Conservation (phyloP, 2,888 invertebrate genomes). For the Hypomecis atomaria region DNA sequence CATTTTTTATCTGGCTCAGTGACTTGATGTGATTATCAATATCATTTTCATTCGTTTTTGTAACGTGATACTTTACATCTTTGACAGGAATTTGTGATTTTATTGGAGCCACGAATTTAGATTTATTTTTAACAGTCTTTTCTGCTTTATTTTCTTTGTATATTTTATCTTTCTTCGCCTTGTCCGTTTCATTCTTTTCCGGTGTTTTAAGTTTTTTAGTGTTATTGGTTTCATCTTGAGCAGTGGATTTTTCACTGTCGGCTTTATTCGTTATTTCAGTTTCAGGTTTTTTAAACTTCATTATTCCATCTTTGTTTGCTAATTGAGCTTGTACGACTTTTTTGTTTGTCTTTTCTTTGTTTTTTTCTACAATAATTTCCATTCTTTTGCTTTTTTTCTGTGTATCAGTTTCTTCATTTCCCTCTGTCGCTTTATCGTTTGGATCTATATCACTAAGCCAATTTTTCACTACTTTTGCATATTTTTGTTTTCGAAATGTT, state of each 20-base stretch:
- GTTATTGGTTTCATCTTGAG: neutral
- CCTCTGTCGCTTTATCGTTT: slow-evolving; percentile 40
- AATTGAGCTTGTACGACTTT: slow-evolving; percentile 67
- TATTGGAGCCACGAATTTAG: slow-evolving; percentile 65
- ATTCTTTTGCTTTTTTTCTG: slow-evolving; percentile 3
- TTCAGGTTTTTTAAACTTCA: slow-evolving; percentile 70
- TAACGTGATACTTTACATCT: slow-evolving; percentile 56
- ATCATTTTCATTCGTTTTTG: slow-evolving; percentile 48
- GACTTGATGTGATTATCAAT: slow-evolving; percentile 16
- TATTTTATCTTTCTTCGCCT: slow-evolving; percentile 19
- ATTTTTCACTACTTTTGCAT: slow-evolving; percentile 63
- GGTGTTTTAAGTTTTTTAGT: neutral
- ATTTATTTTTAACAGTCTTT: slow-evolving; percentile 47
- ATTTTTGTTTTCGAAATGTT: slow-evolving; percentile 60
- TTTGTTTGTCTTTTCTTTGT: slow-evolving; percentile 41
- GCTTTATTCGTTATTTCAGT: slow-evolving; percentile 16
- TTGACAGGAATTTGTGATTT: slow-evolving; percentile 65
- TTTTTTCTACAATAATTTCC: slow-evolving; percentile 27
- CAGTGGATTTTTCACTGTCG: slow-evolving; percentile 21
- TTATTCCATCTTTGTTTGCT: slow-evolving; percentile 68
- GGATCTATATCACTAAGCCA: slow-evolving; percentile 63
- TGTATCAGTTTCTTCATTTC: slow-evolving; percentile 21
- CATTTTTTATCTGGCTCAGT: slow-evolving; percentile 2
- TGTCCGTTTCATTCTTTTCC: slow-evolving; percentile 12
- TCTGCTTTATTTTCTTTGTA: slow-evolving; percentile 6